Evolutionary conservation across 1,140 invertebrate species (phyloP).

Genomic region (Xylocopa sonorina): DNA sequence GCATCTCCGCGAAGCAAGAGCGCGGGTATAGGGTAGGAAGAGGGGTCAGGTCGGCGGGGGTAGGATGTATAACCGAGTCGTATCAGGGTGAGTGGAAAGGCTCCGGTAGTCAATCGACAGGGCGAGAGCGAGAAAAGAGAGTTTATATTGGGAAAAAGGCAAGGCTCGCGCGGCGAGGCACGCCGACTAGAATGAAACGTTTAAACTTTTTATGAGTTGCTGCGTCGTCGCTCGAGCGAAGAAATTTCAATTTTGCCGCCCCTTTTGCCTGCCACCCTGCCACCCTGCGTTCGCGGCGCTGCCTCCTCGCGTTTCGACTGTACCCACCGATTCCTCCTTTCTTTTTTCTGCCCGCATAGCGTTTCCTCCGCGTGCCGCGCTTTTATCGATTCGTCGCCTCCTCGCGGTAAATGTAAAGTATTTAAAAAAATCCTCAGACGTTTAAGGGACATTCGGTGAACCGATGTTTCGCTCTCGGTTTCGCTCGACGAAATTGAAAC

Average conservation of each 20-base stretch:
- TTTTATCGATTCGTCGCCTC: slow-evolving; percentile 13
- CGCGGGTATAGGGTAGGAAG: not conserved
- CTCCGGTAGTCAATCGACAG: slow-evolving; percentile 79
- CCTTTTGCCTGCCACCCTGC: slow-evolving; percentile 44
- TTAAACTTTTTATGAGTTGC: slow-evolving; percentile 82
- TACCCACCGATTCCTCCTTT: slow-evolving; percentile 30
- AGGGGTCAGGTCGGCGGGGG: not conserved
- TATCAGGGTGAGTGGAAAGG: slow-evolving; percentile 61
- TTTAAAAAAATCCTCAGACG: not conserved
- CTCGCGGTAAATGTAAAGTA: not conserved
- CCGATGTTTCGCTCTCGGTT: not conserved
- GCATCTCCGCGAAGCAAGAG: slow-evolving; percentile 66
- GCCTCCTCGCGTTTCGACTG: slow-evolving; percentile 28
- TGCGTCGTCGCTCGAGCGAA: slow-evolving; percentile 79
- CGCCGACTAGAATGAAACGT: slow-evolving; percentile 76
- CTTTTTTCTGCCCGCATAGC: slow-evolving; percentile 16
- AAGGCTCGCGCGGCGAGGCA: slow-evolving; percentile 65
- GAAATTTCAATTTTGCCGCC: slow-evolving; percentile 81
- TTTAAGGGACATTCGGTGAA: not conserved
- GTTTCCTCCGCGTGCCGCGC: slow-evolving; percentile 35
- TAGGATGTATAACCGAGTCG: slow-evolving; percentile 42
- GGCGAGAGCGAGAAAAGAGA: slow-evolving; percentile 67
- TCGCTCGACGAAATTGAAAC: not conserved
- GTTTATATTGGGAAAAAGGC: slow-evolving; percentile 80
- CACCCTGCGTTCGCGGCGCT: slow-evolving; percentile 39